A percentile compares a stretch with the other conserved stretches of the same genome.
These are phyloP conservation scores for Augochlorella aurata DNA, from an alignment of 2,888 invertebrate species.

Conservation along the genomic window DNA sequence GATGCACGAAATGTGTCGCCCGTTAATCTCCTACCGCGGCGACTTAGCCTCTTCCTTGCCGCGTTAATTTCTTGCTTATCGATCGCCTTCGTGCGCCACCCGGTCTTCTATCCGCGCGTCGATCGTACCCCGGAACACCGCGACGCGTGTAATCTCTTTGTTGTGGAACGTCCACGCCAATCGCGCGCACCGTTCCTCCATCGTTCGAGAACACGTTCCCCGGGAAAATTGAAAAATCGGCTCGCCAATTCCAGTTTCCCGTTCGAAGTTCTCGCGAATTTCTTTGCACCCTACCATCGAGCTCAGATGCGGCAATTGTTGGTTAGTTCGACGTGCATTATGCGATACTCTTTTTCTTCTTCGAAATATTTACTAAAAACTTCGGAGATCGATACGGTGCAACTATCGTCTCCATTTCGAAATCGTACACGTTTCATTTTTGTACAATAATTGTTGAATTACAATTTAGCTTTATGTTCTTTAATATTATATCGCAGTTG, in stretches of 20 bases:
- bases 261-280: no score
- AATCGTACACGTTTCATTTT: neutral
- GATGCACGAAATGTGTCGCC: slow-evolving; percentile 20
- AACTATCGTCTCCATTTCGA: neutral
- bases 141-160: neutral
- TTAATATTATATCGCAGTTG: neutral
- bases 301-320: no score
- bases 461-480: neutral
- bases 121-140: neutral
- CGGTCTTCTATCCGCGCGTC: neutral
- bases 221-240: neutral
- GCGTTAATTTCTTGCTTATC: slow-evolving; percentile 7
- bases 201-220: neutral
- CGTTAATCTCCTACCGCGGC: slow-evolving; percentile 7
- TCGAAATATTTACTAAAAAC: no score
- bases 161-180: slow-evolving; percentile 4
- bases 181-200: neutral
- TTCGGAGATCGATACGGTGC: neutral
- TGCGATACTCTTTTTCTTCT: no score
- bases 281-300: no score
- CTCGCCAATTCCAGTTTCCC: no score
- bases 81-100: neutral
- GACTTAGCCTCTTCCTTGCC: neutral
- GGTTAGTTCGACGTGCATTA: no score
- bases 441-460: neutral